Percentiles rank a stretch among this genome's conserved stretches.
These are phyloP conservation scores for Epinephelus lanceolatus DNA, from an alignment of 2,113 vertebrate species.

Conservation along the genomic window DNA sequence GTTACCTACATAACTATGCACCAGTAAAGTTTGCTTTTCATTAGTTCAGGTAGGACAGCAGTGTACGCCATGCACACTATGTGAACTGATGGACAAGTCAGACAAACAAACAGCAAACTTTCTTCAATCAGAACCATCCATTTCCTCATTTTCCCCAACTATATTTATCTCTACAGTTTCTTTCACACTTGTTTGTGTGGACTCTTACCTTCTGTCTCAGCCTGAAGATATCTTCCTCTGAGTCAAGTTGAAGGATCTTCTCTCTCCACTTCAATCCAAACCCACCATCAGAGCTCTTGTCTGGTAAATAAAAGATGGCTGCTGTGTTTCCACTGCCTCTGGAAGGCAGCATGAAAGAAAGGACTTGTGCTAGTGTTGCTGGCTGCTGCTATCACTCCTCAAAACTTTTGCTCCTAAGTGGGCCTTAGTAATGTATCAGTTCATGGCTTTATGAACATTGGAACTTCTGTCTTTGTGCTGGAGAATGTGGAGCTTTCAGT, in stretches of 20 bases:
- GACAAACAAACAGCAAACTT: background rate
- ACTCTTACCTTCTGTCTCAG: slow-evolving; percentile 4
- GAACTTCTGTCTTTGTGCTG: background rate
- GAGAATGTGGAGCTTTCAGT: background rate
- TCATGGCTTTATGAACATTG: background rate
- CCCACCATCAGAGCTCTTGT: slow-evolving; percentile 10
- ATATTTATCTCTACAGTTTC: background rate
- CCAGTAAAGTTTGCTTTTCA: background rate
- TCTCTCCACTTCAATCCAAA: slow-evolving; percentile 8
- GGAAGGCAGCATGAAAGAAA: slow-evolving; percentile 10
- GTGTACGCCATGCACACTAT: background rate
- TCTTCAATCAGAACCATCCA: too few relatives aligned
- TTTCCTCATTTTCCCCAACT: background rate
- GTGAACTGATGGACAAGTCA: background rate
- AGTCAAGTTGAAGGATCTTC: slow-evolving; percentile 1
- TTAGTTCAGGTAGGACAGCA: background rate
- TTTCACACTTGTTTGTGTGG: background rate
- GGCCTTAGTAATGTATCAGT: background rate
- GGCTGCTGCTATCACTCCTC: background rate
- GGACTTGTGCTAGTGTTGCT: slow-evolving; percentile 2
- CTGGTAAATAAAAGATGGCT: slow-evolving; percentile 44
- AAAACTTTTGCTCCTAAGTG: background rate
- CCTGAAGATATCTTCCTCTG: slow-evolving; percentile 13
- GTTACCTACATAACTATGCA: background rate
- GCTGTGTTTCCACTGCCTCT: slow-evolving; percentile 9